A percentile compares a stretch with the other conserved stretches of the same genome.
Conservation (phyloP, 2,113 vertebrate genomes). For the Halcyon malimbica region DNA sequence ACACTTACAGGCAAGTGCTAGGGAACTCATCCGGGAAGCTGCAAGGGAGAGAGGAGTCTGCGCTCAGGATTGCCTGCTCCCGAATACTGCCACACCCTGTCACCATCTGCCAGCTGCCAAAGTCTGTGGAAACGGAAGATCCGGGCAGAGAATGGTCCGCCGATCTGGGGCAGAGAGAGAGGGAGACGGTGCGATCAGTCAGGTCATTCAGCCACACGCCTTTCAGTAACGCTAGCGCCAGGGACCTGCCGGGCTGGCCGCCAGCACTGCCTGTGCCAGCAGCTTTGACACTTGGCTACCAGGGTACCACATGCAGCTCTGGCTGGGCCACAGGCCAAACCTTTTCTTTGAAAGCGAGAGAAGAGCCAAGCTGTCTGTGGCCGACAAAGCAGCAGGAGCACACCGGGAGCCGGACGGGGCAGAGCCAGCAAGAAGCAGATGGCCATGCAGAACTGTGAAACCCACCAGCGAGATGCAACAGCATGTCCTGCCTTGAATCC, state of each 20-base stretch:
- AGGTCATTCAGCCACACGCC: slow-evolving; percentile 50
- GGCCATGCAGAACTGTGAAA: slow-evolving; percentile 50
- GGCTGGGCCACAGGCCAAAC: not conserved
- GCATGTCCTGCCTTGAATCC: not conserved
- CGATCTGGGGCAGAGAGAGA: slow-evolving; percentile 88
- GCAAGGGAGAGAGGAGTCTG: slow-evolving; percentile 90
- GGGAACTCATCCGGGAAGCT: slow-evolving; percentile 93
- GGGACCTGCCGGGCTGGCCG: not conserved
- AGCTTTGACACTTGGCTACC: not conserved
- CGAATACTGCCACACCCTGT: slow-evolving; percentile 97
- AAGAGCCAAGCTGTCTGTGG: not conserved
- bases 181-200: slow-evolving; percentile 68
- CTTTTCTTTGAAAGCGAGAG: slow-evolving; percentile 3
- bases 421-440: slow-evolving; percentile 28
- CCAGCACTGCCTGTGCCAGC: not conserved
- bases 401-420: not conserved
- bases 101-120: slow-evolving; percentile 99
- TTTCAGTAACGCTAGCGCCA: not conserved
- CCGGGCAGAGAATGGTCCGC: slow-evolving; percentile 88
- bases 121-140: slow-evolving; percentile 97
- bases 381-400: not conserved
- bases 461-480: not conserved
- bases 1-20: slow-evolving; percentile 91
- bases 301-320: not conserved
- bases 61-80: slow-evolving; percentile 85